Conservation (phyloP, 2,113 vertebrate species). For the Muntiacus reevesi region DNA sequence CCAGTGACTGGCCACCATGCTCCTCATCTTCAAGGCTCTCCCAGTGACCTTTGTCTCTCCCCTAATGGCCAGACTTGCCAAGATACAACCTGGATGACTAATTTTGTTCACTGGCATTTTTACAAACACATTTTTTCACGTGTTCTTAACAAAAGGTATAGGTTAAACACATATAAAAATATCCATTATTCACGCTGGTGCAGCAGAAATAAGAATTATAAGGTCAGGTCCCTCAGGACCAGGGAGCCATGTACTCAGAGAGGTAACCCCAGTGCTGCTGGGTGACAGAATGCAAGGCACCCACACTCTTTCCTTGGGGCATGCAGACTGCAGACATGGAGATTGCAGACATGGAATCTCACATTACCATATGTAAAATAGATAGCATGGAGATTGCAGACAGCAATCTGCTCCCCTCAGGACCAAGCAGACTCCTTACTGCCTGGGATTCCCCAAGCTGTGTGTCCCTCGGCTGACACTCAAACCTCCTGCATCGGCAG, state of each 20-base stretch:
- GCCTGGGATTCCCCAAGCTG: background rate
- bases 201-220: background rate
- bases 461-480: background rate
- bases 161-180: background rate
- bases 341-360: background rate
- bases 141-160: background rate
- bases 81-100: background rate
- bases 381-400: background rate
- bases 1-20: background rate
- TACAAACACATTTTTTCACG: background rate
- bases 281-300: background rate
- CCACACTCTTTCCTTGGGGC: background rate
- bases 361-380: background rate
- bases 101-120: background rate
- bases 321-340: background rate
- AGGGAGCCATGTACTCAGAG: background rate
- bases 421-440: background rate
- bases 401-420: background rate
- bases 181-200: background rate
- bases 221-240: background rate
- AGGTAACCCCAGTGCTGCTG: background rate
- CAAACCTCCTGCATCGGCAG: rapidly evolving
- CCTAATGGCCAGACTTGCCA: background rate
- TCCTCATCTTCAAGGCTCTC: background rate
- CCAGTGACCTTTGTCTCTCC: background rate